Conservation (phyloP, 2,888 invertebrate species). For the Ectemnius continuus region DNA sequence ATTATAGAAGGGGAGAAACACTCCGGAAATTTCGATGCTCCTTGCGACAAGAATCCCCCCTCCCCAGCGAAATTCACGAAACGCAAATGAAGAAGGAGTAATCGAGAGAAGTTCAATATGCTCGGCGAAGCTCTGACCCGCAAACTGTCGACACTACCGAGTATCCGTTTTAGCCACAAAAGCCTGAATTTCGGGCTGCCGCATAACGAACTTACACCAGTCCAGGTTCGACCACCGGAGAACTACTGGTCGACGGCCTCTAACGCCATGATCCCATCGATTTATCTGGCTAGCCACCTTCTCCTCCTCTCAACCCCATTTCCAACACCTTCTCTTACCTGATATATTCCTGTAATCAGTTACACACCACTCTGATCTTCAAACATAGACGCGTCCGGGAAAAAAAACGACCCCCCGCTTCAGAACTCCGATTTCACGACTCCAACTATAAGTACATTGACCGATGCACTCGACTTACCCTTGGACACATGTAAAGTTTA, state of each 20-base stretch:
- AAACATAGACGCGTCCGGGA: neutral
- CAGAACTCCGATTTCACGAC: too few species aligned
- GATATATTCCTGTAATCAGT: neutral
- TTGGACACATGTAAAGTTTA: too few species aligned
- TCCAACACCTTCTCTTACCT: neutral
- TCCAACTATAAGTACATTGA: too few species aligned
- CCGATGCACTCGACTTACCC: too few species aligned
- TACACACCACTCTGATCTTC: neutral
- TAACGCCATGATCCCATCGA: constrained; percentile 25
- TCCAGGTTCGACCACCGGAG: constrained; percentile 16
- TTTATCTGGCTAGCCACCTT: constrained; percentile 19
- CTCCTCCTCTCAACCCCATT: constrained; percentile 6
- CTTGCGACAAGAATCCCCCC: neutral
- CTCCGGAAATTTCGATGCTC: neutral
- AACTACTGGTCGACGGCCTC: neutral
- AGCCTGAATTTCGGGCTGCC: constrained; percentile 25
- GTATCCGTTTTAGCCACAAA: constrained; percentile 28
- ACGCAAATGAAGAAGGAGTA: constrained; percentile 21
- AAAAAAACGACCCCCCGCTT: neutral
- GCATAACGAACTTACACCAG: constrained; percentile 33
- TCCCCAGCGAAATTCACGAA: neutral
- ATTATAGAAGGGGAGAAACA: too few species aligned
- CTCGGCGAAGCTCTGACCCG: constrained; percentile 25
- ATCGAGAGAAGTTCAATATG: neutral
- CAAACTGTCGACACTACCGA: constrained; percentile 35